Conservation (phyloP, 2,888 invertebrate species). For the Balanococcus diminutus region DNA sequence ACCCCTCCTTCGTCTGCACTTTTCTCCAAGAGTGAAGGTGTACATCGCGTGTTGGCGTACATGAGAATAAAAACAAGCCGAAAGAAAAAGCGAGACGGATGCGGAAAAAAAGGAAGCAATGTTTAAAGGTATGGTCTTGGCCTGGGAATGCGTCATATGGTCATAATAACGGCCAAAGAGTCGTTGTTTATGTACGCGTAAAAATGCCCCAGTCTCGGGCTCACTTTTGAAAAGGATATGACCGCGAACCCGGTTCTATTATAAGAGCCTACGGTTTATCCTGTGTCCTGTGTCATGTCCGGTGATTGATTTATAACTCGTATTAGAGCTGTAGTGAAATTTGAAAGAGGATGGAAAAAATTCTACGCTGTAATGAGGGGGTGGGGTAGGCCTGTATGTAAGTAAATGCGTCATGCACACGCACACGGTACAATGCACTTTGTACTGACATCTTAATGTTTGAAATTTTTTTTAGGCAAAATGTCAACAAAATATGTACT, state of each 20-base stretch:
- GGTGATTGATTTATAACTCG: slow-evolving; percentile 16
- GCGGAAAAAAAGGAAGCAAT: neutral
- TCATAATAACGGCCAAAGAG: slow-evolving; percentile 25
- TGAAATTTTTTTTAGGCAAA: neutral
- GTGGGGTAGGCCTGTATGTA: neutral
- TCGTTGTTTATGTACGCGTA: slow-evolving; percentile 40
- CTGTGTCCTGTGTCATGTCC: neutral
- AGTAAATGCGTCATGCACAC: neutral
- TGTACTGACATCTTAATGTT: neutral
- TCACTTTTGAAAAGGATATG: neutral
- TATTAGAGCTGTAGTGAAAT: neutral
- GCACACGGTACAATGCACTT: too few species aligned
- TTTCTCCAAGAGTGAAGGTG: neutral
- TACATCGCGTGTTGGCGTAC: neutral
- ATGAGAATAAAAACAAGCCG: slow-evolving; percentile 5
- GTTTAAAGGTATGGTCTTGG: slow-evolving; percentile 38
- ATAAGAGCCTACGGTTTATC: neutral
- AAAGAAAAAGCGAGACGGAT: neutral
- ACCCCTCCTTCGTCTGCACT: neutral
- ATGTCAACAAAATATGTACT: neutral
- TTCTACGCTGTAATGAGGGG: too few species aligned
- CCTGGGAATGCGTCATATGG: slow-evolving; percentile 50
- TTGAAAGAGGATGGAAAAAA: neutral
- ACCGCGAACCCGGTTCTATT: neutral
- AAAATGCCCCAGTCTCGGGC: too few species aligned